Evolutionary conservation across 2,797 vertebrate species (phyloP), one percentile per base, ranked within the genome.

Genomic region (Capromys pilorides): DNA sequence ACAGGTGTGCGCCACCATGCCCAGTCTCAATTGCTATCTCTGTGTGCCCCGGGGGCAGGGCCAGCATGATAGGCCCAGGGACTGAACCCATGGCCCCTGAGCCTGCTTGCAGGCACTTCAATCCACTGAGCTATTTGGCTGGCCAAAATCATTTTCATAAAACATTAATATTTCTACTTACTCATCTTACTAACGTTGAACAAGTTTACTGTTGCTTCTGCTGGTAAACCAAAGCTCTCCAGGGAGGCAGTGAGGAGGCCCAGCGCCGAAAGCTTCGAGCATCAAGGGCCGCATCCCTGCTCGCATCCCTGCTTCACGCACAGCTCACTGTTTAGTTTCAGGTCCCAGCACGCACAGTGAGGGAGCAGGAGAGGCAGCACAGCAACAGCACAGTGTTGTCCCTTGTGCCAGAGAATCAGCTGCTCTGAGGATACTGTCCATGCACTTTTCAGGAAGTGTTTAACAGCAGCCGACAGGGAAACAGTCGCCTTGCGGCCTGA

Each of bases 401-500:
- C 16, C 9, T 57, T 16, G 31, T 5, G 66, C 4, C 49, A 18
- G 28, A 77, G 90, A 91, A 96, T 57, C 64, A 49, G 66, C 19
- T 57, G 79, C 57, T 51, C 91, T 73, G 54, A 57, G 80, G 64
- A 92, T 86, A 83, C 79, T 28, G 22, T 57, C 33, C 45, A 66
- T 4, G 2, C 36, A 88, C 51, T 82, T 90, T 61, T 75, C 22
- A 92, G 57, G 59, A 81, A 57, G 13, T 59, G 78, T 91, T 83
- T 78, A 64, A 85, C 66, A 88, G 95, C 10, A 77, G 86, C 61
- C 64, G 62, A 86, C 16, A 93, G 79, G 75, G 82, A 96, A 66
- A 88, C 5, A 92, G 31, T 24, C 73, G 84, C 26, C 51, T 86
- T 54, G 80, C 19, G 31, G 49, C 45, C 33, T 8, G 64, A 86